Evolutionary conservation across 1,140 invertebrate species (phyloP).

Genomic region (Drosophila tsacasi): DNA sequence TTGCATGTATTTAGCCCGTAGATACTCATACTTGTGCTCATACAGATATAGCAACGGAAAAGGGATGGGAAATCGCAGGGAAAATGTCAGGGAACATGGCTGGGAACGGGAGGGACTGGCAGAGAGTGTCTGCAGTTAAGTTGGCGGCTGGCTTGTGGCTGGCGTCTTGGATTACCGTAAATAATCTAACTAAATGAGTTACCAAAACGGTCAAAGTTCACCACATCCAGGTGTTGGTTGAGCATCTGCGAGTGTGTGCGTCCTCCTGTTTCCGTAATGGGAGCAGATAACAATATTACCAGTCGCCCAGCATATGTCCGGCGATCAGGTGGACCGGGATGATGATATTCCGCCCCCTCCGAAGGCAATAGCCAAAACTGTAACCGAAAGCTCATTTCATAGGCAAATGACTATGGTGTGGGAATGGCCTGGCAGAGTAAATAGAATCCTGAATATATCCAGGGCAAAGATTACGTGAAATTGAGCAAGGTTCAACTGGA

Average conservation of each 20-base stretch:
- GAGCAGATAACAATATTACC: slow-evolving; percentile 57
- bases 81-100: slow-evolving; percentile 7
- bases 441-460: slow-evolving; percentile 33
- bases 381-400: slow-evolving; percentile 55
- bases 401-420: slow-evolving; percentile 29
- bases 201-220: slow-evolving; percentile 82
- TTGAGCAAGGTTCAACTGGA: slow-evolving; percentile 35
- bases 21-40: slow-evolving; percentile 38
- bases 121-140: slow-evolving; percentile 60
- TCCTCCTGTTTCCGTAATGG: slow-evolving; percentile 40
- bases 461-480: slow-evolving; percentile 46
- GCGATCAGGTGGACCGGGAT: slow-evolving; percentile 29
- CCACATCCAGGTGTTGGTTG: slow-evolving; percentile 59
- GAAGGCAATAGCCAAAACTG: slow-evolving; percentile 46
- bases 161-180: slow-evolving; percentile 80
- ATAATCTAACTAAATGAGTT: slow-evolving; percentile 82
- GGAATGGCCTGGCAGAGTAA: slow-evolving; percentile 8
- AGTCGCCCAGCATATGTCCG: slow-evolving; percentile 56
- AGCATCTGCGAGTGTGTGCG: slow-evolving; percentile 8
- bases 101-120: not conserved
- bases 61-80: slow-evolving; percentile 3
- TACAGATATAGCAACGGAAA: not conserved
- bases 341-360: slow-evolving; percentile 46
- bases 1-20: slow-evolving; percentile 77
- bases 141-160: slow-evolving; percentile 72